A percentile compares a stretch with the other conserved stretches of the same genome.
These are phyloP conservation scores for Diorhabda sublineata DNA, from an alignment of 1,140 invertebrate genomes.

Conservation along the genomic window DNA sequence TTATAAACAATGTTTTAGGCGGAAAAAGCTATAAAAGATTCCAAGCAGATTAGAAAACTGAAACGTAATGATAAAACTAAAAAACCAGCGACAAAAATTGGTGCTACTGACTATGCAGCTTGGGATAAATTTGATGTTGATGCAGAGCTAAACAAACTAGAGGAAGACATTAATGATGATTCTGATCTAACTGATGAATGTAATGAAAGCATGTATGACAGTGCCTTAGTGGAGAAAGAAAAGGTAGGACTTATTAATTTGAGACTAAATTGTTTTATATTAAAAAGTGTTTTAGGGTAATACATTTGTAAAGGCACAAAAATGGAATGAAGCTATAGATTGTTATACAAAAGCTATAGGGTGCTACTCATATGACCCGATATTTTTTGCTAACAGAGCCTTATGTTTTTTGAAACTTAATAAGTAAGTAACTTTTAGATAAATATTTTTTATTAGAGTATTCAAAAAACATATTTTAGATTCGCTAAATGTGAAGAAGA, in stretches of 20 bases:
- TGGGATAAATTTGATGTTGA: conserved; percentile 84
- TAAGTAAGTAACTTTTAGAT: conserved; percentile 56
- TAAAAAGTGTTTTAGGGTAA: conserved; percentile 65
- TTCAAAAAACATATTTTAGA: conserved; percentile 48
- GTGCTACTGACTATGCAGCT: conserved; percentile 61
- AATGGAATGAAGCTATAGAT: conserved; percentile 74
- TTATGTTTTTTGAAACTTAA: conserved; percentile 81
- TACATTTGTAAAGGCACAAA: conserved; percentile 68
- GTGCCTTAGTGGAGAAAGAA: conserved; percentile 58
- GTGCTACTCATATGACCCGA: conserved; percentile 70
- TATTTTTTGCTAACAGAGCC: conserved; percentile 83
- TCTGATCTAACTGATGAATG: conserved; percentile 48
- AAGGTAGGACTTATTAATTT: conserved; percentile 48
- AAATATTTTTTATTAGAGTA: neutral
- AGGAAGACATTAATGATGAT: conserved; percentile 53
- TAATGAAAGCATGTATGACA: conserved; percentile 51
- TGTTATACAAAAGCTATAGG: conserved; percentile 77
- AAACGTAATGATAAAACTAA: conserved; percentile 44
- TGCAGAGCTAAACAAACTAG: conserved; percentile 65
- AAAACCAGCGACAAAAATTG: conserved; percentile 48
- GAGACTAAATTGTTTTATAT: conserved; percentile 6
- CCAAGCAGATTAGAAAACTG: conserved; percentile 37
- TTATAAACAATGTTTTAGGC: no score
- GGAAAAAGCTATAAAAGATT: conserved; percentile 42
- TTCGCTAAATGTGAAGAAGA: conserved; percentile 71